Evolutionary conservation across 2,888 invertebrate species (phyloP).

Genomic region (Chydorus sphaericus): DNA sequence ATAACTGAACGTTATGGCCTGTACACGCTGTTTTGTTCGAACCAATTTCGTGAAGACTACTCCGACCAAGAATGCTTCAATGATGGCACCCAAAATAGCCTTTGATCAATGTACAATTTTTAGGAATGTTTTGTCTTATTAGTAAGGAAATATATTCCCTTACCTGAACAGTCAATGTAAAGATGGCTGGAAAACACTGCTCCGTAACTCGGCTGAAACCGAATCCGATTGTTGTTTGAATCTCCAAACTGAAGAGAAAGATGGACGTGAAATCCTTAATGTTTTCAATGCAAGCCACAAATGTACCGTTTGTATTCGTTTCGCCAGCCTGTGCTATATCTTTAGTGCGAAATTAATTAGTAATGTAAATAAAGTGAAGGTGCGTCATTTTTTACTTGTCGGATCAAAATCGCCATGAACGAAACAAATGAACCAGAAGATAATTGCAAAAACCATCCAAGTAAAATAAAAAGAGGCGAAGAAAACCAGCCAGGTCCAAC

Average conservation of each 20-base stretch:
- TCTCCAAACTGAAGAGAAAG: not conserved
- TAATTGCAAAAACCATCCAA: not conserved
- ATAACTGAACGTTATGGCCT: not conserved
- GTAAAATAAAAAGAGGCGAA: not conserved
- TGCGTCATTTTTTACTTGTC: too few relatives aligned
- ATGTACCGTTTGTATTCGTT: not conserved
- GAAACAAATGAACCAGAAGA: not conserved
- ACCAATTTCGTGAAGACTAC: not conserved
- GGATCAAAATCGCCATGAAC: not conserved
- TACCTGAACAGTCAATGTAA: not conserved
- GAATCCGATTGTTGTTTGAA: conserved; percentile 3
- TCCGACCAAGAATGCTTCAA: not conserved
- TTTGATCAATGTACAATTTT: too few relatives aligned
- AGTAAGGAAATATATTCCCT: not conserved
- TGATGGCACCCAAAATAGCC: not conserved
- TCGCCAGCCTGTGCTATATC: not conserved
- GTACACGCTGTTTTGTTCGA: not conserved
- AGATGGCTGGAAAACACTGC: not conserved
- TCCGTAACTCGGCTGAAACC: not conserved
- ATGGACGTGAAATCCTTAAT: not conserved
- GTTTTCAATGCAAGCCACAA: not conserved
- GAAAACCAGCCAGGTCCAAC: not conserved
- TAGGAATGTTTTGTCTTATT: too few relatives aligned
- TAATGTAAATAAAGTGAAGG: not conserved
- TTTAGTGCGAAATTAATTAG: not conserved